These are phyloP conservation scores for Petroica traversi DNA, from an alignment of 2,113 vertebrate genomes.

Conservation along the genomic window DNA sequence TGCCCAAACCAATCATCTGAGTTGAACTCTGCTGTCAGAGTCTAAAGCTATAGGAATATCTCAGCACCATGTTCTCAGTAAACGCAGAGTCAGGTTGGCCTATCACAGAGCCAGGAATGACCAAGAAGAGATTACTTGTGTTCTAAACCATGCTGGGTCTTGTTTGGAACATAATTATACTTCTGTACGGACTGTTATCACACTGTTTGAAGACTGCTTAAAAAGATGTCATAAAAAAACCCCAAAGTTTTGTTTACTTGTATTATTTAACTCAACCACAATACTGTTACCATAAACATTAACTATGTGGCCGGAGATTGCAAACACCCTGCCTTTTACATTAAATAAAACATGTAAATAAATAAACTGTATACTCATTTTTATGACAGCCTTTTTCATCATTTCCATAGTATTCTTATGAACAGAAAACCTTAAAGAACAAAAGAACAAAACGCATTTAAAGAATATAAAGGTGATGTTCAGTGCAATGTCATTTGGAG, in stretches of 20 bases:
- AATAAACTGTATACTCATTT: neutral
- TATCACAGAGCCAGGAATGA: neutral
- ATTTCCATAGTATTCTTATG: neutral
- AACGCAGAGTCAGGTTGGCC: neutral
- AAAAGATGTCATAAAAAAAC: neutral
- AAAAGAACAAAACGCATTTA: neutral
- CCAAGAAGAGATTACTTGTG: neutral
- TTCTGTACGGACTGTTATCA: neutral
- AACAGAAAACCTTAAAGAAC: neutral
- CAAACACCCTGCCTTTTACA: neutral
- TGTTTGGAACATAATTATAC: neutral
- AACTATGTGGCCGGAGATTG: neutral
- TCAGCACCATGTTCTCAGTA: neutral
- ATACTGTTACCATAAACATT: neutral
- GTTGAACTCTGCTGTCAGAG: neutral
- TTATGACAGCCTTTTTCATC: neutral
- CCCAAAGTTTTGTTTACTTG: neutral
- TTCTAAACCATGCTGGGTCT: neutral
- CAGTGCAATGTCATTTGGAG: neutral
- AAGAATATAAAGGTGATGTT: neutral
- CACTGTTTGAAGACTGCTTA: neutral
- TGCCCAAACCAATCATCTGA: neutral
- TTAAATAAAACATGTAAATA: neutral
- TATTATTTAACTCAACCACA: neutral
- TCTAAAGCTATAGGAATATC: neutral